Percentiles rank a stretch among this genome's conserved stretches.
phyloP scores from a whole-genome alignment of 1,140 invertebrate species.

The Drosophila busckii region DNA sequence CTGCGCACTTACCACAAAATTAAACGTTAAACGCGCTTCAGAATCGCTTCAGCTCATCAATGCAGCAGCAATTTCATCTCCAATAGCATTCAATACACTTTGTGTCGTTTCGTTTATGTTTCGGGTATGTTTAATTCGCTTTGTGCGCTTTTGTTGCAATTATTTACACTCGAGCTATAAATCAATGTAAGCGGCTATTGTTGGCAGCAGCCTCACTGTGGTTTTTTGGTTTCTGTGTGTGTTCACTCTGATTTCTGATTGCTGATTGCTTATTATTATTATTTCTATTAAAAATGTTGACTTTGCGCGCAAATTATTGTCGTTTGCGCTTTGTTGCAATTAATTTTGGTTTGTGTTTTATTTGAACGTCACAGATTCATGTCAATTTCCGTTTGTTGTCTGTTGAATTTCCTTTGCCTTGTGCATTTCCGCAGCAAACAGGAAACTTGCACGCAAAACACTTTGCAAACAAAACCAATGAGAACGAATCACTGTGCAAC shows the following conservation, averaged over 20 bases:
- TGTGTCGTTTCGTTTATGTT: slow-evolving; percentile 34
- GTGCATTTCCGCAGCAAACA: slow-evolving; percentile 46
- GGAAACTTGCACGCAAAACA: slow-evolving; percentile 52
- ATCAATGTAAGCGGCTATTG: slow-evolving; percentile 41
- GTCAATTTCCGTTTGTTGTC: slow-evolving; percentile 47
- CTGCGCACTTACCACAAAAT: slow-evolving; percentile 24
- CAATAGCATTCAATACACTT: slow-evolving; percentile 62
- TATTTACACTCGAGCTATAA: slow-evolving; percentile 60
- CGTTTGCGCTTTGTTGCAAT: slow-evolving; percentile 36
- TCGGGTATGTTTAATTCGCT: slow-evolving; percentile 39
- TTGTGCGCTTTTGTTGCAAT: slow-evolving; percentile 46
- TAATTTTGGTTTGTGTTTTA: slow-evolving; percentile 27
- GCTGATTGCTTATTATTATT: slow-evolving; percentile 9
- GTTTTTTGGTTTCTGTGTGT: not conserved
- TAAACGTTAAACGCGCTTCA: slow-evolving; percentile 2
- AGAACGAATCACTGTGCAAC: slow-evolving; percentile 12
- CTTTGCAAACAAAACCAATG: slow-evolving; percentile 48
- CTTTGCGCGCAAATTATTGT: slow-evolving; percentile 21
- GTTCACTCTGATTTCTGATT: not conserved
- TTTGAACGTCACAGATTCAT: slow-evolving; percentile 6
- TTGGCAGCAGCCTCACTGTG: no score
- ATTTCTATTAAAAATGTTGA: slow-evolving; percentile 12
- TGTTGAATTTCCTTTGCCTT: slow-evolving; percentile 34
- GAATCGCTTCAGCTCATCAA: slow-evolving; percentile 2
- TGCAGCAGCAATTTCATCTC: slow-evolving; percentile 34